Conservation (phyloP, 2,113 vertebrate genomes). For the Emydura subglobosa region DNA sequence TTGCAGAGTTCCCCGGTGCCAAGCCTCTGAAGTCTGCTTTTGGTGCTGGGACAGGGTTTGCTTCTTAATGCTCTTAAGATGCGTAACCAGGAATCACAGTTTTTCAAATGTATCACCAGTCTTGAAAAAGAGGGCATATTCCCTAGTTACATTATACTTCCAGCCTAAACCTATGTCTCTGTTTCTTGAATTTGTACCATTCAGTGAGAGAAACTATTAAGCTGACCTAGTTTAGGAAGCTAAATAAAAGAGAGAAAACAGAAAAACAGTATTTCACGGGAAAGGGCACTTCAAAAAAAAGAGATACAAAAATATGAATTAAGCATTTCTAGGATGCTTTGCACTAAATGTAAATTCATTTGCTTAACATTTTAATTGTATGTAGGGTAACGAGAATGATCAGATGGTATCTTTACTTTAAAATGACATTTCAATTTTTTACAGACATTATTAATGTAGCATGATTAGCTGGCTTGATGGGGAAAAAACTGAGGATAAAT, state of each 20-base stretch:
- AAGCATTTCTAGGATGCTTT: neutral
- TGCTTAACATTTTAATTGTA: conserved; percentile 9
- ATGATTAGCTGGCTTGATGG: conserved; percentile 75
- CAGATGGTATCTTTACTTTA: conserved; percentile 27
- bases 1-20: neutral
- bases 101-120: neutral
- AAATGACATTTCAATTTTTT: conserved; percentile 64
- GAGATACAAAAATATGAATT: conserved; percentile 43
- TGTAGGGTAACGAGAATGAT: conserved; percentile 21
- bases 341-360: neutral
- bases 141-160: neutral
- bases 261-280: neutral
- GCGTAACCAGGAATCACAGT: neutral
- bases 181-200: neutral
- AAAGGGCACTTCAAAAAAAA: conserved; percentile 25
- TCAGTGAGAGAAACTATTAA: neutral
- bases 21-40: neutral
- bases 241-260: neutral
- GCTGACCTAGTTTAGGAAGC: neutral
- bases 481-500: conserved; percentile 42
- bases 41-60: neutral
- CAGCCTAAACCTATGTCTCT: neutral
- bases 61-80: neutral
- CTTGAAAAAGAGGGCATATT: neutral
- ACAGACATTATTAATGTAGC: conserved; percentile 66